phyloP scores from a whole-genome alignment of 2,113 vertebrate species.

The Pholis gunnellus region DNA sequence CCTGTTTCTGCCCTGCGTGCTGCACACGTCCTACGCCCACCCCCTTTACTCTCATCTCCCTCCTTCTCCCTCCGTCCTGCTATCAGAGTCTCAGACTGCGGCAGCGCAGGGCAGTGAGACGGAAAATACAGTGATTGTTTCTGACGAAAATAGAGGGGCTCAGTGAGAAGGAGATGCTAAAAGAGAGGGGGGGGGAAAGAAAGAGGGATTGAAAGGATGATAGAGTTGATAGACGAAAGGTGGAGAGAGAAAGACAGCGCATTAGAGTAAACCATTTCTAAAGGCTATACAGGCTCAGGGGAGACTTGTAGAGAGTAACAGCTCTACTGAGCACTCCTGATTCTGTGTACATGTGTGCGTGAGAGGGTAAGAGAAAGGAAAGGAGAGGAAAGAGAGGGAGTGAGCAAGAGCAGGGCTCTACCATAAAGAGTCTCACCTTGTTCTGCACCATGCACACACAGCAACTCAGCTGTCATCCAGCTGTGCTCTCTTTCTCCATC shows the following conservation, averaged over 20 bases:
- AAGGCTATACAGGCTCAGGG: constrained; percentile 41
- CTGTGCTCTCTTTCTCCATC: constrained; percentile 65
- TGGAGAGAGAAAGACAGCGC: constrained; percentile 22
- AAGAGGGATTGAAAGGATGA: constrained; percentile 26
- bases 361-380: constrained; percentile 24
- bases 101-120: constrained; percentile 77
- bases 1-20: constrained; percentile 47
- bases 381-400: background rate
- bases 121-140: constrained; percentile 85
- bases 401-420: constrained; percentile 25
- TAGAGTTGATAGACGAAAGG: constrained; percentile 21
- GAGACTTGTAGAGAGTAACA: constrained; percentile 52
- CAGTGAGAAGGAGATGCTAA: constrained; percentile 46
- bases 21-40: constrained; percentile 42
- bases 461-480: constrained; percentile 73
- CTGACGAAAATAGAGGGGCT: constrained; percentile 77
- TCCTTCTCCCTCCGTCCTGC: constrained; percentile 28
- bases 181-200: constrained; percentile 16
- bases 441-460: constrained; percentile 83
- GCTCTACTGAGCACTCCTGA: constrained; percentile 50
- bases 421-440: constrained; percentile 75
- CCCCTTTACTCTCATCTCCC: constrained; percentile 37
- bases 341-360: constrained; percentile 47
- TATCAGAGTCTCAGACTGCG: constrained; percentile 78
- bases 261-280: constrained; percentile 49